Evolutionary conservation across 2,797 vertebrate species (phyloP).

Genomic region (Malurus splendens): DNA sequence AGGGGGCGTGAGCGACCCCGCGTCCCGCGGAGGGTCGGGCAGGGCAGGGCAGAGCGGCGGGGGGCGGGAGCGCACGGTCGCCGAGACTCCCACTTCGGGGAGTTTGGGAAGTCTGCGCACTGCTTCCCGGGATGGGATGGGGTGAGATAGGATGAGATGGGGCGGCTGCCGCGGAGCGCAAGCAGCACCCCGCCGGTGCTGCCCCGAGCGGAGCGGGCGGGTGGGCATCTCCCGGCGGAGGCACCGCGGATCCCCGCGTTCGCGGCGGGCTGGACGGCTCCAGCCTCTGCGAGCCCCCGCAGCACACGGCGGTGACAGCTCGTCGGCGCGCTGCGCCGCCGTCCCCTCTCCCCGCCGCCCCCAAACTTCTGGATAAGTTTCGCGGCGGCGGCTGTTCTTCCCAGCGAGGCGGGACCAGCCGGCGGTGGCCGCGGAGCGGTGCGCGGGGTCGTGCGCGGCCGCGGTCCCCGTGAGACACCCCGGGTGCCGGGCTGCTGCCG

Average conservation of each 20-base stretch:
- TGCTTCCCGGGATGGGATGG: background rate
- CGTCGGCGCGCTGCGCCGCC: background rate
- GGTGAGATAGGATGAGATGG: background rate
- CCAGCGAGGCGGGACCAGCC: background rate
- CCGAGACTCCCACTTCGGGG: background rate
- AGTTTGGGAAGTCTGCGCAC: constrained; percentile 3
- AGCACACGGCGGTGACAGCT: background rate
- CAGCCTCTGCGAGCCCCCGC: background rate
- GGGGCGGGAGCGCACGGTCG: background rate
- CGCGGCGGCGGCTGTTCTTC: background rate
- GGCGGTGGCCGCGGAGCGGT: background rate
- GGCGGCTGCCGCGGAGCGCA: constrained; percentile 23
- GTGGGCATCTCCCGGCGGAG: background rate
- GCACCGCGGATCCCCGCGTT: background rate
- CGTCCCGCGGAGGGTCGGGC: background rate
- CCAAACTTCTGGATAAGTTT: constrained; percentile 16
- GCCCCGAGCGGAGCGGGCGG: background rate
- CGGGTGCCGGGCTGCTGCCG: constrained; percentile 65
- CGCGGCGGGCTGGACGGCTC: background rate
- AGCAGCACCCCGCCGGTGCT: background rate
- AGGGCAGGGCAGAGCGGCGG: background rate
- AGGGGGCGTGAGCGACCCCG: background rate
- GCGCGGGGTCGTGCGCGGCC: background rate
- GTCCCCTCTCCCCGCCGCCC: background rate
- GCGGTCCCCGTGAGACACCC: constrained; percentile 61